Evolutionary conservation across 2,113 vertebrate species (phyloP).

Genomic region (Heterocephalus glaber): DNA sequence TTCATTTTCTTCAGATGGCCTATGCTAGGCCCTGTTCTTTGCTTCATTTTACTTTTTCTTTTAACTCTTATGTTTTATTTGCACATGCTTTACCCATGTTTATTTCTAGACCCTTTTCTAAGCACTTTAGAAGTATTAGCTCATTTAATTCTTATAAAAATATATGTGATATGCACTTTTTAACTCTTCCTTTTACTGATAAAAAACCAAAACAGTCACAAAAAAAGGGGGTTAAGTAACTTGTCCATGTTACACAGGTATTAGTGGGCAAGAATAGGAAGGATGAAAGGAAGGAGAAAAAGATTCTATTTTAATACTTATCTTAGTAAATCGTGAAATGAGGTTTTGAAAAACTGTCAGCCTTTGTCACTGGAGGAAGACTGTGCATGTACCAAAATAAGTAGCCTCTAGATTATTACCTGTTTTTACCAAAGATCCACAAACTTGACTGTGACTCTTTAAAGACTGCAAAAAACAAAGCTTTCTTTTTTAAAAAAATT

Average conservation of each 20-base stretch:
- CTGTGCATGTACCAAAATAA: not conserved
- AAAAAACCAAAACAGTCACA: not conserved
- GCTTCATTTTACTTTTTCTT: not conserved
- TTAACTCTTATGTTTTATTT: not conserved
- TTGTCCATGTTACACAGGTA: not conserved
- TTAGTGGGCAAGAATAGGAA: not conserved
- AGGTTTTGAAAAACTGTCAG: not conserved
- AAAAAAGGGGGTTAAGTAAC: not conserved
- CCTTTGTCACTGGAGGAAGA: conserved; percentile 6
- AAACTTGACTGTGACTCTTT: not conserved
- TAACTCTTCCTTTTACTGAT: not conserved
- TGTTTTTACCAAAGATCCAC: not conserved
- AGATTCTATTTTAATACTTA: not conserved
- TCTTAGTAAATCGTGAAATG: not conserved
- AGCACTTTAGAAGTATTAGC: not conserved
- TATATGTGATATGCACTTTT: not conserved
- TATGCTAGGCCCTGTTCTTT: not conserved
- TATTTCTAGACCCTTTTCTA: not conserved
- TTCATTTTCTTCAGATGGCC: not conserved
- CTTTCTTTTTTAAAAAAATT: not conserved
- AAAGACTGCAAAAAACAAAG: not conserved
- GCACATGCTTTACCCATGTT: not conserved
- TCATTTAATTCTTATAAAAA: not conserved
- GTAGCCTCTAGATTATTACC: not conserved
- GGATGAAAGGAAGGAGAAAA: not conserved